Evolutionary conservation across 2,888 invertebrate genomes (phyloP).

Genomic region (Polymixis flavicincta): DNA sequence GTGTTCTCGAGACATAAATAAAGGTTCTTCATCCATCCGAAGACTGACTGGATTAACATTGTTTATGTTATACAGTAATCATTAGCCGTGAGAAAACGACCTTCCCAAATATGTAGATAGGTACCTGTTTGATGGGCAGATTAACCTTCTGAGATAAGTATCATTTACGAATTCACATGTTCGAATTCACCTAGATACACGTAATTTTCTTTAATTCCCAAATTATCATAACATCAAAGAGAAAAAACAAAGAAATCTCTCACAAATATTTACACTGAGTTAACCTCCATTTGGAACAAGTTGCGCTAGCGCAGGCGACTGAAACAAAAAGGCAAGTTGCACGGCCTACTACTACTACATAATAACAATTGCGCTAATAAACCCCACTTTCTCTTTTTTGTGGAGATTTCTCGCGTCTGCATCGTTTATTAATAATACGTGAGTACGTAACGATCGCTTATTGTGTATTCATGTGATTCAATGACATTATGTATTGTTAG

Average conservation of each 20-base stretch:
- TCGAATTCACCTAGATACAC: conserved; percentile 22
- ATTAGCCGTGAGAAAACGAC: conserved; percentile 42
- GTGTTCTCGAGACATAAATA: conserved; percentile 14
- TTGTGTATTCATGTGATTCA: conserved; percentile 49
- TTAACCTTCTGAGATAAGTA: conserved; percentile 14
- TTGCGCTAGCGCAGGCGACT: conserved; percentile 44
- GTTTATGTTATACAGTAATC: conserved; percentile 21
- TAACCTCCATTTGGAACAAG: conserved; percentile 53
- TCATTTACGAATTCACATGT: conserved; percentile 32
- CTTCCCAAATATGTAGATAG: conserved; percentile 31
- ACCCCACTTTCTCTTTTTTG: conserved; percentile 76
- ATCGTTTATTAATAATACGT: conserved; percentile 59
- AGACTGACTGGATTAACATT: conserved; percentile 21
- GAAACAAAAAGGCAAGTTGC: conserved; percentile 54
- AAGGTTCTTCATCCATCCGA: conserved; percentile 29
- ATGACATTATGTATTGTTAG: conserved; percentile 30
- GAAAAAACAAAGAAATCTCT: conserved; percentile 50
- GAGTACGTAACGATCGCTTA: conserved; percentile 56
- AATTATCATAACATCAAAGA: conserved; percentile 48
- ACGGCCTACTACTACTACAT: conserved; percentile 57
- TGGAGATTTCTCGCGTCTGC: conserved; percentile 67
- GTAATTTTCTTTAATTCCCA: conserved; percentile 17
- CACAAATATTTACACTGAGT: conserved; percentile 60
- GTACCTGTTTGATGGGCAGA: not conserved
- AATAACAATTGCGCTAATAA: conserved; percentile 71